Evolutionary conservation across 1,140 invertebrate species (phyloP).

Genomic region (Micrasema minimum): DNA sequence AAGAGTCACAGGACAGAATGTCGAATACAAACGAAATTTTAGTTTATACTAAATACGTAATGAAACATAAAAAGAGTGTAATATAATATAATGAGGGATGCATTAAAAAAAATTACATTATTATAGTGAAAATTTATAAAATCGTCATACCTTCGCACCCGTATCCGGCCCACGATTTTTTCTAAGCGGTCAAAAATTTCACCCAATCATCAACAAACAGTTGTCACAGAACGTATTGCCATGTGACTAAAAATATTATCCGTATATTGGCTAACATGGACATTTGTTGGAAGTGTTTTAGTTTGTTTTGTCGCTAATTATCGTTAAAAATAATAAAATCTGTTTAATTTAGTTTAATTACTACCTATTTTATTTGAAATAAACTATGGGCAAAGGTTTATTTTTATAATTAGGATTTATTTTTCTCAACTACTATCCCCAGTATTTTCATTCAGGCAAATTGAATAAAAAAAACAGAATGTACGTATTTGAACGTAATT

Average conservation of each 20-base stretch:
- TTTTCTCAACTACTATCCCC: not conserved
- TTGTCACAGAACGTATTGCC: slow-evolving; percentile 41
- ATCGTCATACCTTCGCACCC: slow-evolving; percentile 41
- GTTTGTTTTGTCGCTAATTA: too few species aligned
- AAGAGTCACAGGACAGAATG: not conserved
- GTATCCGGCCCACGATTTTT: slow-evolving; percentile 33
- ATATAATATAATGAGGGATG: too few species aligned
- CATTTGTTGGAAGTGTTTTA: not conserved
- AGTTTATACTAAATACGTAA: too few species aligned
- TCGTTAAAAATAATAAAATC: too few species aligned
- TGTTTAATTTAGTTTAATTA: too few species aligned
- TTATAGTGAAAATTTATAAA: slow-evolving; percentile 22
- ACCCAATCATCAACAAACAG: slow-evolving; percentile 51
- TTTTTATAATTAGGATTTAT: too few species aligned
- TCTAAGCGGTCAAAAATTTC: slow-evolving; percentile 43
- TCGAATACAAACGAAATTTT: not conserved
- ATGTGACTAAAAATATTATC: slow-evolving; percentile 12
- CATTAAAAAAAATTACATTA: not conserved
- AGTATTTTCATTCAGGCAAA: not conserved
- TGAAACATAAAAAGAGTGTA: too few species aligned
- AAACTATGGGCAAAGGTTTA: too few species aligned
- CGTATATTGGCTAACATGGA: not conserved
- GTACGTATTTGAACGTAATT: slow-evolving; percentile 20
- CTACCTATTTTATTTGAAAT: too few species aligned
- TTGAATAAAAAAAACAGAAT: not conserved